Evolutionary conservation across 2,888 invertebrate genomes (phyloP).

Genomic region (Drosophila nigricruria): DNA sequence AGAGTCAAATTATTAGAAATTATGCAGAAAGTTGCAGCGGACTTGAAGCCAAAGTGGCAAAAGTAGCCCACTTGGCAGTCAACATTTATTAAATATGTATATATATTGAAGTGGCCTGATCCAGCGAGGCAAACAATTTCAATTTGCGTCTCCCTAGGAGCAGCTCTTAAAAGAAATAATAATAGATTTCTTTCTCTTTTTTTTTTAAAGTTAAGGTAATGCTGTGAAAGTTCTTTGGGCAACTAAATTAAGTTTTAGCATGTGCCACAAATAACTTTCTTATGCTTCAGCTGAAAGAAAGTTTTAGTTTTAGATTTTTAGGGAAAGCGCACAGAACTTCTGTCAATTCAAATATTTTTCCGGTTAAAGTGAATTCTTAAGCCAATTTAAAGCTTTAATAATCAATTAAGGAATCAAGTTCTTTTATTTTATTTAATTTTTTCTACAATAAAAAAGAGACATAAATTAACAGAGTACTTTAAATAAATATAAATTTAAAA

Average conservation of each 20-base stretch:
- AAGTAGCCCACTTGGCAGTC: conserved; percentile 19
- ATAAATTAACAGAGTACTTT: too few species aligned
- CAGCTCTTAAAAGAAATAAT: not conserved
- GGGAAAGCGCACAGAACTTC: not conserved
- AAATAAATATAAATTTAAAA: not conserved
- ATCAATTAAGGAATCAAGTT: not conserved
- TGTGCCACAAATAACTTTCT: conserved; percentile 4
- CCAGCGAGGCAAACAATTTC: conserved; percentile 25
- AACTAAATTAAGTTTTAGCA: conserved; percentile 4
- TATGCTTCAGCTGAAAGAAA: not conserved
- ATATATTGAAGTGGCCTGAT: conserved; percentile 30
- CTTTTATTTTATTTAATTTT: not conserved
- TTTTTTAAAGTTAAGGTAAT: not conserved
- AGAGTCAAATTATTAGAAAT: conserved; percentile 53
- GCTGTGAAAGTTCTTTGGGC: not conserved
- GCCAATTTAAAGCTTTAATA: too few species aligned
- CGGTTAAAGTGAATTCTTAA: too few species aligned
- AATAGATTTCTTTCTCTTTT: not conserved
- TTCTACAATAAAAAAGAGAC: not conserved
- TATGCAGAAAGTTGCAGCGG: conserved; percentile 50
- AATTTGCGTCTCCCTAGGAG: conserved; percentile 28
- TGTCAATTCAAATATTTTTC: too few species aligned
- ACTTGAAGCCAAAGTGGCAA: conserved; percentile 18
- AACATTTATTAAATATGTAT: conserved; percentile 39
- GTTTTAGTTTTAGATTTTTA: conserved; percentile 1